Percentiles rank a stretch among this genome's conserved stretches.
These are phyloP conservation scores for Coregonus clupeaformis DNA, from an alignment of 2,113 vertebrate genomes.

Conservation along the genomic window DNA sequence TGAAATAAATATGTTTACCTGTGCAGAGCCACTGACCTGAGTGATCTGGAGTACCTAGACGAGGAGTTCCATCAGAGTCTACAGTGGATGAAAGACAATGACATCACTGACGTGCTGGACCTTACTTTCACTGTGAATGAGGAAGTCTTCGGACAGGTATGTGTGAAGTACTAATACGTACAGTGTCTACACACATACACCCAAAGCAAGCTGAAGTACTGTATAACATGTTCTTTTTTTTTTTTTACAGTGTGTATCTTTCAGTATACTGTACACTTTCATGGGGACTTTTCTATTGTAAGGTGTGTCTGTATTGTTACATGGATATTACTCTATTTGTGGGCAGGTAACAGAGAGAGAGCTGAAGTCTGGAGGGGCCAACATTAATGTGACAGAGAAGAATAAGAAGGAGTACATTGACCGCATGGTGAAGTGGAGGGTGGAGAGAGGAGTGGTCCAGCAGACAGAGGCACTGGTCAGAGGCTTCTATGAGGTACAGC, in stretches of 20 bases:
- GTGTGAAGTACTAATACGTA: too few relatives aligned
- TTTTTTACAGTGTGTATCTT: too few relatives aligned
- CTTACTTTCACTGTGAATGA: slow-evolving; percentile 90
- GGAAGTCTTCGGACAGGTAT: slow-evolving; percentile 89
- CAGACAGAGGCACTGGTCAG: slow-evolving; percentile 86
- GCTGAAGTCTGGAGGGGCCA: slow-evolving; percentile 86
- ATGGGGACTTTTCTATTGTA: too few relatives aligned
- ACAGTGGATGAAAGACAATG: slow-evolving; percentile 94
- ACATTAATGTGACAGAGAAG: slow-evolving; percentile 86
- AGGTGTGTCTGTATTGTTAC: too few relatives aligned
- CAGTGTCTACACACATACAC: too few relatives aligned
- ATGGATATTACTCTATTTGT: not conserved
- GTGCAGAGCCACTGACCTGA: slow-evolving; percentile 83
- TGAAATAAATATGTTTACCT: slow-evolving; percentile 3
- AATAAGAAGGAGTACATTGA: slow-evolving; percentile 92
- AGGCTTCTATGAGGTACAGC: slow-evolving; percentile 85
- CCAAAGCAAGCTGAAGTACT: too few relatives aligned
- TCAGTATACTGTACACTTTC: not conserved
- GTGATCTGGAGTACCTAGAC: slow-evolving; percentile 88
- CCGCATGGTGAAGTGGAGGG: slow-evolving; percentile 88
- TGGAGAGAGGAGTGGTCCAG: slow-evolving; percentile 82
- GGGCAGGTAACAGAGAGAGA: slow-evolving; percentile 85
- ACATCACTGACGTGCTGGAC: slow-evolving; percentile 88
- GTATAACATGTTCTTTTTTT: too few relatives aligned
- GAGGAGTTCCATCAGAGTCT: slow-evolving; percentile 92